Percentiles rank a stretch among this genome's conserved stretches.
These are phyloP conservation scores for Myripristis murdjan DNA, from an alignment of 2,797 vertebrate species.

Conservation along the genomic window DNA sequence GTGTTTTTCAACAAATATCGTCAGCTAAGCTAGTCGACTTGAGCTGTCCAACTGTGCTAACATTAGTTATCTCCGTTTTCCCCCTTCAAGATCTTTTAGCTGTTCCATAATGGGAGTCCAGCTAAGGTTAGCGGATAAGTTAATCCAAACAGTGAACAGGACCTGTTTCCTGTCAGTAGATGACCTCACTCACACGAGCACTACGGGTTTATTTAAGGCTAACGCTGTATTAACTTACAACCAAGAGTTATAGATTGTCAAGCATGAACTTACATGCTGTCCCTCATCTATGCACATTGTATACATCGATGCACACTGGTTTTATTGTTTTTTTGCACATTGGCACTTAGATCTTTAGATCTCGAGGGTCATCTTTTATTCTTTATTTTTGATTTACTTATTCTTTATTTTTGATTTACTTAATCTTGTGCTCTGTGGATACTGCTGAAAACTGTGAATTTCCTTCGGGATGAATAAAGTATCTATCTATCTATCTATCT, in stretches of 20 bases:
- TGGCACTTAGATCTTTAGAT: too few relatives aligned
- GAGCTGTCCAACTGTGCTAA: not conserved
- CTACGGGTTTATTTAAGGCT: not conserved
- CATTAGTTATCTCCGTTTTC: slow-evolving; percentile 17
- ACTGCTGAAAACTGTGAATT: too few relatives aligned
- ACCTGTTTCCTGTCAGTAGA: not conserved
- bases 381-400: too few relatives aligned
- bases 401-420: too few relatives aligned
- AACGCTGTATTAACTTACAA: not conserved
- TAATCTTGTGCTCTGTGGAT: too few relatives aligned
- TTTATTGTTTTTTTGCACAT: too few relatives aligned
- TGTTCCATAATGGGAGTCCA: not conserved
- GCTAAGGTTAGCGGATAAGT: fast-evolving
- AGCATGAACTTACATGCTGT: not conserved
- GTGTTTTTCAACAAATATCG: not conserved
- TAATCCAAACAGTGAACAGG: too few relatives aligned
- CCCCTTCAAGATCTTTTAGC: slow-evolving; percentile 28
- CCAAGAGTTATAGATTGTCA: not conserved
- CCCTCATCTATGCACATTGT: too few relatives aligned
- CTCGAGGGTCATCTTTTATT: too few relatives aligned
- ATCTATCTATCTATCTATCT: too few relatives aligned
- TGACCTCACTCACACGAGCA: not conserved
- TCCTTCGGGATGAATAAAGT: too few relatives aligned
- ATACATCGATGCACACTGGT: too few relatives aligned
- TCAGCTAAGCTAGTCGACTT: not conserved